A percentile compares a stretch with the other conserved stretches of the same genome.
phyloP scores from a whole-genome alignment of 2,797 vertebrate genomes.

The Sorex maritimensis region DNA sequence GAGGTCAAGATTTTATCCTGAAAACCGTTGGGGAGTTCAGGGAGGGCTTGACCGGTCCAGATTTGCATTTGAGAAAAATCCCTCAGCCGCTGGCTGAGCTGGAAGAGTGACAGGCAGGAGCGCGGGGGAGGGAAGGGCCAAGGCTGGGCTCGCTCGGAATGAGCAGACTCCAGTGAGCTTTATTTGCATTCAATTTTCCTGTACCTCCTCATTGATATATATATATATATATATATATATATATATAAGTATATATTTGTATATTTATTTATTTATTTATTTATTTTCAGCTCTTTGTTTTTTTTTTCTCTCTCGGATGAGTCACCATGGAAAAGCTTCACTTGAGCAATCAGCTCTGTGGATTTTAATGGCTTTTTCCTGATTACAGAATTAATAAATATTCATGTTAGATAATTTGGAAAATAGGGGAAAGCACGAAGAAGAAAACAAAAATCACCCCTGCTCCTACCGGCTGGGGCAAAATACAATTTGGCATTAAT shows the following conservation, averaged over 20 bases:
- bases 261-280: too few relatives aligned
- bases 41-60: not conserved
- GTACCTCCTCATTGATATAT: conserved; percentile 74
- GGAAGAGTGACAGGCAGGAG: conserved; percentile 67
- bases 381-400: conserved; percentile 88
- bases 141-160: conserved; percentile 82
- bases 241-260: too few relatives aligned
- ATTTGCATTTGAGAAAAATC: conserved; percentile 72
- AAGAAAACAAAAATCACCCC: conserved; percentile 84
- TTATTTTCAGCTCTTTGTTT: conserved; percentile 57
- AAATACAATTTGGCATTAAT: conserved; percentile 69
- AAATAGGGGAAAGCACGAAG: conserved; percentile 81
- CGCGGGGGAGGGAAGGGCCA: conserved; percentile 76
- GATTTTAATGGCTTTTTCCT: conserved; percentile 87
- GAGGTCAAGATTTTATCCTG: conserved; percentile 31
- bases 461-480: conserved; percentile 59
- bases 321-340: conserved; percentile 82
- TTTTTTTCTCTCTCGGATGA: conserved; percentile 66
- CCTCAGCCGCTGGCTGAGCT: conserved; percentile 27
- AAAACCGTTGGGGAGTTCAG: not conserved
- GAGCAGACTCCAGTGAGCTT: conserved; percentile 78
- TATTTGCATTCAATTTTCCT: conserved; percentile 87
- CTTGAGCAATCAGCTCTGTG: conserved; percentile 83
- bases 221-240: too few relatives aligned
- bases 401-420: conserved; percentile 86